Base-by-base conservation (phyloP, 2,797 vertebrate genomes). In the Triplophysa yarkandensis region DNA sequence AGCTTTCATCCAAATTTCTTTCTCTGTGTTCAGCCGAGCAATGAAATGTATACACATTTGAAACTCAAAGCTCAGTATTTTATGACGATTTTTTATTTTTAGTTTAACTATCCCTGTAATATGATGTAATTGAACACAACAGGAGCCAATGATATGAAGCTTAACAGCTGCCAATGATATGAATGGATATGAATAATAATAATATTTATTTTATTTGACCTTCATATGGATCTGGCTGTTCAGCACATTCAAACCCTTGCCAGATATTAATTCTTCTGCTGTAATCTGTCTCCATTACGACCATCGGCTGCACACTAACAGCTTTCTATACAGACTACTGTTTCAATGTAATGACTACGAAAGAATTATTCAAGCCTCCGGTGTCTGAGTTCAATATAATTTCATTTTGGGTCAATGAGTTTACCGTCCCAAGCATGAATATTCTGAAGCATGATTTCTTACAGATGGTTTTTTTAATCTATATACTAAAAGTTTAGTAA, bases 241-340 rank as follows among this genome's bases (percentile, higher is more conserved):
- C 41, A 39, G 28, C 41, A 41, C 23, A 48, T 74, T 34, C 19
- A 58, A 23, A 28, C 34, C 70, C 62, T 62, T 55, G 27, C 60
- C 48, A 23, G 54, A 46, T 34, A 69, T 21, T 52, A 66, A 10
- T 77, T 68, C 19, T 58, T 30, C 79, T 65, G 74, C 73, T 74
- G 70, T 72, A 54, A 79, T 77, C 74, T 75, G 55, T 81, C 77
- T 66, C 64, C 32, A 77, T 81, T 79, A 61, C 75, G 63, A 30
- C 57, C 63, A 74, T 65, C 69, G 67, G 72, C 71, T 52, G 62
- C 66, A 66, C 73, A 28, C 54, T 63, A 71, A 81, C 64, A 60
- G 54, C 67, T 44, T 50, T 75, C 21, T 71, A 65, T 70, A 63
- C 32, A 60, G 61, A 52, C 65, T 28, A 41, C 27, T 67, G 43